Percentiles rank a stretch among this genome's conserved stretches.
These are phyloP conservation scores for Drosophila pallidifrons DNA, from an alignment of 1,140 invertebrate genomes.

Conservation along the genomic window DNA sequence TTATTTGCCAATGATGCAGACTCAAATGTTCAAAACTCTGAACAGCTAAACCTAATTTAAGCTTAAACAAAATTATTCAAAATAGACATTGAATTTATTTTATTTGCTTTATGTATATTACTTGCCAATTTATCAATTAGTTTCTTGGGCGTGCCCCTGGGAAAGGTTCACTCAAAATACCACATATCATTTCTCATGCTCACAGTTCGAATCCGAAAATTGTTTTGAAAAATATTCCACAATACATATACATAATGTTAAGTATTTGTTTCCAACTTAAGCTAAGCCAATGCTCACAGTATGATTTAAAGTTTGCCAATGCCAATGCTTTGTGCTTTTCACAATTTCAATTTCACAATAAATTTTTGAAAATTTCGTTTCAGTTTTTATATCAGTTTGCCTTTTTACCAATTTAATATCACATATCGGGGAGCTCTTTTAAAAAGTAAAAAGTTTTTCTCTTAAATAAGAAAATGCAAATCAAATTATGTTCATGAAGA, in stretches of 20 bases:
- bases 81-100: conserved; percentile 55
- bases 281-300: conserved; percentile 78
- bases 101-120: conserved; percentile 29
- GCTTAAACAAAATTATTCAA: conserved; percentile 70
- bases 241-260: conserved; percentile 28
- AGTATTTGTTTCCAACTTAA: conserved; percentile 63
- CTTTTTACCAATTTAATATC: conserved; percentile 81
- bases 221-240: conserved; percentile 59
- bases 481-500: conserved; percentile 45
- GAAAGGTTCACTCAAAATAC: conserved; percentile 66
- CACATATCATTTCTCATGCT: conserved; percentile 78
- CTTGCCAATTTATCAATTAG: conserved; percentile 55
- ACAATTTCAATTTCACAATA: conserved; percentile 31
- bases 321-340: conserved; percentile 40
- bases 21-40: conserved; percentile 33
- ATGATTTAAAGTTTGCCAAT: conserved; percentile 34
- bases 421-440: conserved; percentile 84
- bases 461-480: conserved; percentile 62
- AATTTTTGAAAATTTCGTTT: conserved; percentile 36
- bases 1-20: conserved; percentile 51
- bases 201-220: conserved; percentile 70
- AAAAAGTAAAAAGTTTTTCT: conserved; percentile 60
- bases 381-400: conserved; percentile 39
- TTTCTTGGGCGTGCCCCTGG: conserved; percentile 19
- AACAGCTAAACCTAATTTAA: conserved; percentile 68